Percentiles rank a stretch among this genome's conserved stretches.
phyloP scores from a whole-genome alignment of 2,113 vertebrate species.

The Anguilla rostrata region DNA sequence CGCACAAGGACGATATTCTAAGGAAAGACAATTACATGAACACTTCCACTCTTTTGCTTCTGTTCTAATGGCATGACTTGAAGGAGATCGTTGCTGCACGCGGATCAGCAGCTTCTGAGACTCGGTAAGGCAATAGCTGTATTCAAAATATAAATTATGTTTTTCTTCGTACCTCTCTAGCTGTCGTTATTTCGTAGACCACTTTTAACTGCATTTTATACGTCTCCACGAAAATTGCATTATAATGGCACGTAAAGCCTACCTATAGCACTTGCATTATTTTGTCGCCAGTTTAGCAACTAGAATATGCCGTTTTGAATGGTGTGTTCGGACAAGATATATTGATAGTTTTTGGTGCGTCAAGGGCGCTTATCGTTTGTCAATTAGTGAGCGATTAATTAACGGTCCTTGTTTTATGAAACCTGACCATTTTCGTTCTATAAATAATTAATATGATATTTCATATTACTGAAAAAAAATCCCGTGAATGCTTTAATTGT shows the following conservation, averaged over 20 bases:
- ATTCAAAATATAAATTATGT: slow-evolving; percentile 6
- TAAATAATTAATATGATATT: slow-evolving; percentile 42
- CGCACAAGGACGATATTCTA: slow-evolving; percentile 44
- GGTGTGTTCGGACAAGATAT: slow-evolving; percentile 3
- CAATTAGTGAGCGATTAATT: slow-evolving; percentile 21
- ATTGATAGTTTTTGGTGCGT: slow-evolving; percentile 22
- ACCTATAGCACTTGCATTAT: neutral
- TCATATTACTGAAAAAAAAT: slow-evolving; percentile 38
- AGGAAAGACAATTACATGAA: slow-evolving; percentile 43
- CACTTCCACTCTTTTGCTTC: slow-evolving; percentile 31
- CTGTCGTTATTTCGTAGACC: neutral
- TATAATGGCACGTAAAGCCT: neutral
- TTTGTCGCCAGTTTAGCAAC: neutral
- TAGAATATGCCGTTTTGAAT: slow-evolving; percentile 12
- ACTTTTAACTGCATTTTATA: slow-evolving; percentile 7
- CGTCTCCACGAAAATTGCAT: neutral
- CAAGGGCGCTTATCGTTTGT: neutral
- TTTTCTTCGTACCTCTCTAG: slow-evolving; percentile 12
- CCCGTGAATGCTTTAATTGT: neutral
- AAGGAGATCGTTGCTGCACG: slow-evolving; percentile 18
- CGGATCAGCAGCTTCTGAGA: slow-evolving; percentile 34
- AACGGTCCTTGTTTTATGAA: slow-evolving; percentile 5
- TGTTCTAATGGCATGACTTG: slow-evolving; percentile 51
- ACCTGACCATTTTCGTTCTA: neutral
- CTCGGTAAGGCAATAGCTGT: slow-evolving; percentile 56